Evolutionary conservation across 2,888 invertebrate genomes (phyloP).

Genomic region (Diplolepis rosae): DNA sequence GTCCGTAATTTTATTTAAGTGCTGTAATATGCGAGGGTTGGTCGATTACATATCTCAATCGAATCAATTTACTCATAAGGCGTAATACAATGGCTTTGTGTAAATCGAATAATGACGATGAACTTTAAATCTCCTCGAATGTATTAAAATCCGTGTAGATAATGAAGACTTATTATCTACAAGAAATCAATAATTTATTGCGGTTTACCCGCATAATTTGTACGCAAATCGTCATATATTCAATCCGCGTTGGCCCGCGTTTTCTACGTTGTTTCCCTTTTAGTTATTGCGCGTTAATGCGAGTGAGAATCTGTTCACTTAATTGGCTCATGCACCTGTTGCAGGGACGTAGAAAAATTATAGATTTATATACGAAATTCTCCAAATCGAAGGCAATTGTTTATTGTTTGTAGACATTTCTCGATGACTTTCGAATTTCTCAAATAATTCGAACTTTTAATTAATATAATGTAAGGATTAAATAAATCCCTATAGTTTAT

Average conservation of each 20-base stretch:
- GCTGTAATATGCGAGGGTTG: no score
- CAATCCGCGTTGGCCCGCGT: constrained; percentile 21
- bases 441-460: no score
- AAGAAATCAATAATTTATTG: constrained; percentile 20
- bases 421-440: no score
- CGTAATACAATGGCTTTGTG: no score
- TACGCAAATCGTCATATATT: constrained; percentile 9
- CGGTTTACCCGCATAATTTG: constrained; percentile 12
- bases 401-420: no score
- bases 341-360: background rate
- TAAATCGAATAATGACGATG: background rate
- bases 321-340: background rate
- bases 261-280: background rate
- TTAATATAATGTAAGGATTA: no score
- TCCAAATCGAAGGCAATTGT: no score
- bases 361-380: no score
- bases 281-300: background rate
- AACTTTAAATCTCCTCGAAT: background rate
- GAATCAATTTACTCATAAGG: background rate
- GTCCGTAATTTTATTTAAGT: background rate
- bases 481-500: no score
- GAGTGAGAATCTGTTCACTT: background rate
- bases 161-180: background rate
- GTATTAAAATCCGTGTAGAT: background rate
- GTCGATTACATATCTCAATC: background rate